Evolutionary conservation across 2,797 vertebrate genomes (phyloP), one percentile per base, ranked within the genome.

Genomic region (Sciurus vulgaris): DNA sequence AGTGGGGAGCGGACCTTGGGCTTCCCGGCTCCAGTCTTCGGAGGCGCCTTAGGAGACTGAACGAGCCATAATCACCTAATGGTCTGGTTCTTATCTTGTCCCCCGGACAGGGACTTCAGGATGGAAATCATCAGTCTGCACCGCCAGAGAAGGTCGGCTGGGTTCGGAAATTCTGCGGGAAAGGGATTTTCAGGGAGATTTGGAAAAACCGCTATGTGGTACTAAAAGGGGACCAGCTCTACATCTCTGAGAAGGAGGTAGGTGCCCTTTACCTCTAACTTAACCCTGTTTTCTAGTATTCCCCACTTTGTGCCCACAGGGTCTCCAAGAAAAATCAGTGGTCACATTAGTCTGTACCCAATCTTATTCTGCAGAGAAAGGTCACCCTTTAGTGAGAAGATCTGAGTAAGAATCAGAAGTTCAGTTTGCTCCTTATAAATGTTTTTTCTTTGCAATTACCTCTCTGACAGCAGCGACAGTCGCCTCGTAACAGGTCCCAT

Each of bases 171-270:
- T 99, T 99, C 96, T 99, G 99, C 89, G 99, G 99, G 61, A 99
- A 98, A 98, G 99, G 99, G 84, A 99, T 99, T 98, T 99, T 99
- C 98, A 98, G 99, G 95, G 99, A 99, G 98, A 99, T 99, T 98
- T 99, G 99, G 99, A 99, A 99, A 98, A 99, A 99, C 98, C 99
- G 99, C 95, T 99, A 99, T 7, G 98, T 99, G 97, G 98, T 99
- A 77, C 98, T 99, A 93, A 99, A 98, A 97, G 99, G 99, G 93
- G 99, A 99, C 92, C 99, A 99, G 98, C 99, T 99, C 72, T 99
- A 98, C 98, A 98, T 99, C 98, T 99, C 99, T 0, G 99, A 99
- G 96, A 99, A 99, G 97, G 99, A 99, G 99, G 99, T 99, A 97
- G 97, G 99, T 74, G 91, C 77, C 94, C 72, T 51, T 13, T 10